phyloP scores from a whole-genome alignment of 1,140 invertebrate species.

The Wasmannia auropunctata region DNA sequence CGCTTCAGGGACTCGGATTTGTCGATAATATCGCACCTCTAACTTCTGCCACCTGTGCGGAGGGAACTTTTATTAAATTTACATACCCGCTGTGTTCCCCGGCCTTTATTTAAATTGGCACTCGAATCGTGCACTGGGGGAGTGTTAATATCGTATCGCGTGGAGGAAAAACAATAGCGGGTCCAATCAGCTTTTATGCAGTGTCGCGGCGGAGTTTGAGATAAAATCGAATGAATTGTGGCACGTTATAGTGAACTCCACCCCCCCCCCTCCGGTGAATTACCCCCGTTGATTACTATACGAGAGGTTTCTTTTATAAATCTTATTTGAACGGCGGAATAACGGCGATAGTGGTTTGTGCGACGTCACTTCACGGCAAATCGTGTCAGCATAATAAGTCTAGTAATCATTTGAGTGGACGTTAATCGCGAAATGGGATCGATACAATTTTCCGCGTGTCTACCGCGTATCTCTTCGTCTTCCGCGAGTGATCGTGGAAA shows the following conservation, averaged over 20 bases:
- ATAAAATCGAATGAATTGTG: constrained; percentile 3
- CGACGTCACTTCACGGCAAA: background rate
- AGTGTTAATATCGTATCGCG: constrained; percentile 14
- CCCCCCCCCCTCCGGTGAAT: no score
- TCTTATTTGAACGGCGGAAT: background rate
- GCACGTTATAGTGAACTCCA: background rate
- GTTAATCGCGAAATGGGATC: background rate
- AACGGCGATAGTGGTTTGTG: background rate
- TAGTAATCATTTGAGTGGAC: background rate
- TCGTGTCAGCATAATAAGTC: background rate
- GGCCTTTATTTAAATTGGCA: constrained; percentile 47
- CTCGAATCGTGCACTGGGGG: constrained; percentile 17
- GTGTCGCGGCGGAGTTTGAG: background rate
- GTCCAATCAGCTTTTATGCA: constrained; percentile 2
- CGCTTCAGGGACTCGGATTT: constrained; percentile 56
- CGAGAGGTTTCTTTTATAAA: background rate
- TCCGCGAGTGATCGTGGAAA: background rate
- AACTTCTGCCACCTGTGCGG: constrained; percentile 42
- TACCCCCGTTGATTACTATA: background rate
- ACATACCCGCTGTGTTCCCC: constrained; percentile 35
- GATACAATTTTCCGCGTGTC: background rate
- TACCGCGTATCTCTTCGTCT: background rate
- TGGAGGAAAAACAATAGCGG: background rate
- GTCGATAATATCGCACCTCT: constrained; percentile 57
- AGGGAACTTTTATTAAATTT: constrained; percentile 58